Base-by-base conservation (phyloP, 2,797 vertebrate genomes). In the Falco rusticolus region DNA sequence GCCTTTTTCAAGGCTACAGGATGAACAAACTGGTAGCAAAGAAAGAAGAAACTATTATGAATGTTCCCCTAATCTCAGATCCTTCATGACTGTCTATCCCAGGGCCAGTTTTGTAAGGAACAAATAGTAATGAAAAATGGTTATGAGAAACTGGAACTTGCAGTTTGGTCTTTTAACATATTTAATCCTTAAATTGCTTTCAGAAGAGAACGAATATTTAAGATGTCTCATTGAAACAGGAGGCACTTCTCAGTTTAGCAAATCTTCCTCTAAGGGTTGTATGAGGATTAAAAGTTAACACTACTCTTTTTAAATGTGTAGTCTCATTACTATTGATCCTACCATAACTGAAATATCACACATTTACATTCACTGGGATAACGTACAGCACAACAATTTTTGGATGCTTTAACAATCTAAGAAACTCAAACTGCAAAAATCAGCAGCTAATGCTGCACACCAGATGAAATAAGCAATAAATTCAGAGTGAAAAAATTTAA, bases 401-500 rank as follows among this genome's bases (percentile, higher is more conserved):
- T 64, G 57, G n/a, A 61, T 87, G 19, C 45, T 87, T 92, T 90
- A 95, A 87, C 84, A 68, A 75, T 54, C 57, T 80, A 59, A 84
- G 63, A 45, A 88, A 86, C 51, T 56, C 63, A 51, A 54, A 83
- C 24, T 87, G 48, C 66, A 81, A 79, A 92, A 92, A 78, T 72
- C 75, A 85, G 79, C 75, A 65, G 65, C 74, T 81, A 50, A 39
- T 0, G 0, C 47, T 92, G 48, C 43, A 71, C 75, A 83, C 45
- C 1, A 11, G 71, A 64, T 85, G 85, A 94, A 92, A 87, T 61
- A 93, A 94, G 48, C 70, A 64, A 83, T 79, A 95, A 92, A 93
- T 80, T 37, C 64, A 21, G 31, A 64, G 31, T 65, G 53, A 84
- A 93, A 93, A 69, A 29, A 79, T 70, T 85, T 79, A 95, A 93